Percentiles rank a stretch among this genome's conserved stretches.
These are phyloP conservation scores for Stegastes partitus DNA, from an alignment of 2,113 vertebrate species.

Conservation along the genomic window DNA sequence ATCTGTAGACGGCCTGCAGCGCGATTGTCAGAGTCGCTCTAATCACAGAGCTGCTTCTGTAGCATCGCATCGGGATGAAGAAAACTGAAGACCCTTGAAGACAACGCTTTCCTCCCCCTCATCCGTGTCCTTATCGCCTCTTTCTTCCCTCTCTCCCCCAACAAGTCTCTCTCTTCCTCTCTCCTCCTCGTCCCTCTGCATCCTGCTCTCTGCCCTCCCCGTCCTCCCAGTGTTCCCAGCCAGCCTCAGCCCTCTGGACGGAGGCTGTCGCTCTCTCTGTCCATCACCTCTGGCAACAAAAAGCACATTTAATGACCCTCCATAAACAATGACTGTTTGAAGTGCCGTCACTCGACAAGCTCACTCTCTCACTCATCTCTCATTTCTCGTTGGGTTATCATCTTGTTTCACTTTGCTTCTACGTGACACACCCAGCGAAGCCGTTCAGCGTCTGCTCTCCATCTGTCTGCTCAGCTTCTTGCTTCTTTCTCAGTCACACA, in stretches of 20 bases:
- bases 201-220: background rate
- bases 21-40: constrained; percentile 71
- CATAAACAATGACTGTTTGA: constrained; percentile 53
- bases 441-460: constrained; percentile 32
- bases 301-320: constrained; percentile 62
- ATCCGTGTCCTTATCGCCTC: constrained; percentile 35
- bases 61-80: constrained; percentile 58
- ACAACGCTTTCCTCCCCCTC: constrained; percentile 39
- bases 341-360: constrained; percentile 40
- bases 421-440: constrained; percentile 30
- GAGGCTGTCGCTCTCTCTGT: constrained; percentile 18
- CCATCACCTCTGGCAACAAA: constrained; percentile 55
- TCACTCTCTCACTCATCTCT: constrained; percentile 48
- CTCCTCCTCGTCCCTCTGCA: background rate
- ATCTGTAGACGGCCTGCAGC: constrained; percentile 70
- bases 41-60: constrained; percentile 68
- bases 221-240: constrained; percentile 37
- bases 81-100: constrained; percentile 67
- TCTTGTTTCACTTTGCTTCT: constrained; percentile 25
- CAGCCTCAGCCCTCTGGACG: constrained; percentile 34
- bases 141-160: background rate
- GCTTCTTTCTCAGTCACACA: background rate
- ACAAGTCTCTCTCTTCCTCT: background rate
- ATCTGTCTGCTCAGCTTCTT: constrained; percentile 45
- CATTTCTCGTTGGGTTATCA: constrained; percentile 24